These are phyloP conservation scores for Eulithis testata DNA, from an alignment of 2,888 invertebrate genomes.

Conservation along the genomic window DNA sequence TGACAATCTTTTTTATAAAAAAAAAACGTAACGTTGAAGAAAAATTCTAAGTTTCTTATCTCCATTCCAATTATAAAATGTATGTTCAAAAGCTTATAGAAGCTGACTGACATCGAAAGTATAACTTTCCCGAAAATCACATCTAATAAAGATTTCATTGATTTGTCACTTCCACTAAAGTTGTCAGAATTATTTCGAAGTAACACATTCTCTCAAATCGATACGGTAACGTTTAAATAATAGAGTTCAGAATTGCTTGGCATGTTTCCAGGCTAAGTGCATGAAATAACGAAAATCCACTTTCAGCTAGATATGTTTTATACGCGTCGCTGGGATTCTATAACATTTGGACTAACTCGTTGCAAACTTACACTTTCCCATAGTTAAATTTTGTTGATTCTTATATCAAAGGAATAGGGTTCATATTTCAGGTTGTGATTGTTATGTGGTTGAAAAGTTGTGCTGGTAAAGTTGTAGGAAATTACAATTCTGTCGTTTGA, in stretches of 20 bases:
- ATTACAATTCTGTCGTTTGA: constrained; percentile 48
- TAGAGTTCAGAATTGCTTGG: constrained; percentile 62
- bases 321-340: constrained; percentile 62
- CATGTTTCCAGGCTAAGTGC: constrained; percentile 57
- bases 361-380: constrained; percentile 33
- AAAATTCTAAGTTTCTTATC: no score
- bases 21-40: no score
- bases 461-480: constrained; percentile 40
- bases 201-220: constrained; percentile 6
- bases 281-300: constrained; percentile 69
- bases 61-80: no score
- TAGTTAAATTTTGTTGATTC: neutral
- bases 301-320: constrained; percentile 66
- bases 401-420: constrained; percentile 6
- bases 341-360: constrained; percentile 50
- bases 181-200: constrained; percentile 13
- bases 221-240: constrained; percentile 25
- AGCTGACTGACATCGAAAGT: no score
- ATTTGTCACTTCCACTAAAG: constrained; percentile 14
- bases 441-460: constrained; percentile 8
- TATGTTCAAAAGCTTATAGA: no score
- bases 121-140: no score
- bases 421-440: neutral
- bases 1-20: no score
- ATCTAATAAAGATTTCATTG: constrained; percentile 2